Conservation (phyloP, 2,113 vertebrate genomes). For the Boleophthalmus pectinirostris region DNA sequence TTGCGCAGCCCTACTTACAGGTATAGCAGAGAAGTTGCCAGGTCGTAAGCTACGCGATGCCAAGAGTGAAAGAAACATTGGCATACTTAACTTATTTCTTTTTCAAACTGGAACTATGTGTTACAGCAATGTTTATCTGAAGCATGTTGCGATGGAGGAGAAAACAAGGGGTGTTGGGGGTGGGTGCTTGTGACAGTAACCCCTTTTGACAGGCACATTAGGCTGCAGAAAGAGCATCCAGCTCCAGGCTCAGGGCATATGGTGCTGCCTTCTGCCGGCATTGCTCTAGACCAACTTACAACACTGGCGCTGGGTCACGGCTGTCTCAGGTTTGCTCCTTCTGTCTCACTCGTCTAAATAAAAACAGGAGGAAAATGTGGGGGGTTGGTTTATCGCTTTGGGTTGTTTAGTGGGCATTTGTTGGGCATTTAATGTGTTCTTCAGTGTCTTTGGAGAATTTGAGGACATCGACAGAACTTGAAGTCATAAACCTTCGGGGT, state of each 20-base stretch:
- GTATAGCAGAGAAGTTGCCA: not conserved
- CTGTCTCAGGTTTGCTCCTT: constrained; percentile 80
- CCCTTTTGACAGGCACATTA: constrained; percentile 95
- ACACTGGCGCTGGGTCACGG: constrained; percentile 79
- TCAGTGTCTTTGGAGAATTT: constrained; percentile 42
- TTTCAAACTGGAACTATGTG: constrained; percentile 21
- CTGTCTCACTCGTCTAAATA: constrained; percentile 71
- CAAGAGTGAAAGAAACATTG: not conserved
- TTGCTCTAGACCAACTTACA: constrained; percentile 83
- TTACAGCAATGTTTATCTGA: constrained; percentile 69
- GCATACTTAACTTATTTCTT: not conserved
- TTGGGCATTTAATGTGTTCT: constrained; percentile 19
- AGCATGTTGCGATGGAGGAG: constrained; percentile 64
- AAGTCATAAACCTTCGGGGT: constrained; percentile 44
- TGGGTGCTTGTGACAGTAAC: constrained; percentile 83
- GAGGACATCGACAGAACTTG: constrained; percentile 57
- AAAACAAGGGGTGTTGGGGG: constrained; percentile 54
- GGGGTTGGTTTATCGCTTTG: constrained; percentile 28
- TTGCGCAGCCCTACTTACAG: not conserved
- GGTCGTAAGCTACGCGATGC: not conserved
- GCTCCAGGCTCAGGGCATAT: constrained; percentile 89
- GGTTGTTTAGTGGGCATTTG: constrained; percentile 23
- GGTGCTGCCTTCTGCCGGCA: constrained; percentile 89
- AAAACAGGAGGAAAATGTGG: constrained; percentile 63
- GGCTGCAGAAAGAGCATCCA: constrained; percentile 92